phyloP scores from a whole-genome alignment of 2,797 vertebrate species.

The Falco concolor region DNA sequence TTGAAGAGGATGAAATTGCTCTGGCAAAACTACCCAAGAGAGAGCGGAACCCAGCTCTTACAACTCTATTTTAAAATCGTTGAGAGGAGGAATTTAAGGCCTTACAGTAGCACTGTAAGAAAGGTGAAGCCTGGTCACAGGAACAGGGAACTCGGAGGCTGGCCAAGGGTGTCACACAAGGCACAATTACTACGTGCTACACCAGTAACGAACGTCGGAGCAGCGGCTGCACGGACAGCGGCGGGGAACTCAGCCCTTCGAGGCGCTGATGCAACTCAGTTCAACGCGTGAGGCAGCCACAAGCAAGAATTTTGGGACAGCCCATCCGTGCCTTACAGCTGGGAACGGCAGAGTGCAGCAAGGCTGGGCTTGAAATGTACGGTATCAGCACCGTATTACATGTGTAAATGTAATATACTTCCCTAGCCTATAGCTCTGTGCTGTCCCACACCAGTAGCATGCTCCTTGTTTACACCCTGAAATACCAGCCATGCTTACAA shows the following conservation, averaged over 20 bases:
- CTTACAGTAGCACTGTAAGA: background rate
- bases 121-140: background rate
- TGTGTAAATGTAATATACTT: fast-evolving
- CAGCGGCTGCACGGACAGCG: background rate
- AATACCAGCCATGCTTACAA: background rate
- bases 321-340: background rate
- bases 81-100: background rate
- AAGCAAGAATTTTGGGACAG: background rate
- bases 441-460: background rate
- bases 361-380: background rate
- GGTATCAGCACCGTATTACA: background rate
- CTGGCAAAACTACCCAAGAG: background rate
- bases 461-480: background rate
- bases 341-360: background rate
- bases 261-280: background rate
- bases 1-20: background rate
- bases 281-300: background rate
- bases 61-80: background rate
- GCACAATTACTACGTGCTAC: background rate
- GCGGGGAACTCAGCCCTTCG: background rate
- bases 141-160: background rate
- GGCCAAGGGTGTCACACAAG: background rate
- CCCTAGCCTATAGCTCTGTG: fast-evolving
- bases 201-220: background rate
- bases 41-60: background rate